These are phyloP conservation scores for Acrossocheilus wenchowensis DNA, from an alignment of 2,797 vertebrate species.

Conservation along the genomic window DNA sequence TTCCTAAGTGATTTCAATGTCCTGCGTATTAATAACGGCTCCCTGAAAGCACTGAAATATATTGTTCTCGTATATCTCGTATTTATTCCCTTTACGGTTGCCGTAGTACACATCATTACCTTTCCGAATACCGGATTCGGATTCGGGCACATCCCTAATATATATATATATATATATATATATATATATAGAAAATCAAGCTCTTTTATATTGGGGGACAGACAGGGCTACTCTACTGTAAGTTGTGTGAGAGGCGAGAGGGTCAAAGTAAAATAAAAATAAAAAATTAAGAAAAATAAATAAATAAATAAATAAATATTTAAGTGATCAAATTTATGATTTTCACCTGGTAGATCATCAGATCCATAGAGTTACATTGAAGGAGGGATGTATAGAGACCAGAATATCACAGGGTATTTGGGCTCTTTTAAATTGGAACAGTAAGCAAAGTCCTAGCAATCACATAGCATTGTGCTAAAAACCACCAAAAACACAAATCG, in stretches of 20 bases:
- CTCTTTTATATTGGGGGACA: neutral
- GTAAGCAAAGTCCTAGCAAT: neutral
- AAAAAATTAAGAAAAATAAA: neutral
- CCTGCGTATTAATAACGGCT: no score
- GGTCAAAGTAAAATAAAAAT: no score
- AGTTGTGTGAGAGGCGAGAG: neutral
- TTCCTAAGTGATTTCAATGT: no score
- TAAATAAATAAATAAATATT: rapidly evolving
- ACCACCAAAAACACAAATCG: neutral
- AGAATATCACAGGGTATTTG: neutral
- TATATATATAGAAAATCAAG: neutral
- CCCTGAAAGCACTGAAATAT: no score
- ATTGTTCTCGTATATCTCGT: no score
- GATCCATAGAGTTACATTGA: neutral
- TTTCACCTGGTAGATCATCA: neutral
- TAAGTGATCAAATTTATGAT: neutral
- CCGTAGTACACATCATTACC: no score
- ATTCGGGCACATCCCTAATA: no score
- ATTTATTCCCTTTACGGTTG: no score
- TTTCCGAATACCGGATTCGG: no score
- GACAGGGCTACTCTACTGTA: neutral
- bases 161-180: no score
- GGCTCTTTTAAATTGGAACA: neutral
- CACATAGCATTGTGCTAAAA: neutral
- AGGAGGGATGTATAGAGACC: neutral